A percentile compares a stretch with the other conserved stretches of the same genome.
These are phyloP conservation scores for Eriosoma lanigerum DNA, from an alignment of 1,140 invertebrate genomes.

Conservation along the genomic window DNA sequence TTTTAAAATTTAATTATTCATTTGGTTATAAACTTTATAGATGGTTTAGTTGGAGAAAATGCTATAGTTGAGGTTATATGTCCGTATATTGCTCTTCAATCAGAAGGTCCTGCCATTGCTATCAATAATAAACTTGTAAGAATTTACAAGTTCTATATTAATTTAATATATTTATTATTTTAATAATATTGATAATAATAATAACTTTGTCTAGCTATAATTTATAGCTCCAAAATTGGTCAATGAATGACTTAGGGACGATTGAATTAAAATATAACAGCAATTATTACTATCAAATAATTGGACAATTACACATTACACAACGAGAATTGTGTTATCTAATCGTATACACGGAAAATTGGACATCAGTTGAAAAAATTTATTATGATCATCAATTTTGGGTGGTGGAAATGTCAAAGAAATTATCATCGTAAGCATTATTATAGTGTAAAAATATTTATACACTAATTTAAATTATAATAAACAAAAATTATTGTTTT, in stretches of 20 bases:
- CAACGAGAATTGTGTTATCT: background rate
- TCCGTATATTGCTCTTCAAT: background rate
- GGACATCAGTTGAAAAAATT: too few species aligned
- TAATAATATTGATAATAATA: too few species aligned
- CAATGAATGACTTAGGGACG: background rate
- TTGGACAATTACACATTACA: background rate
- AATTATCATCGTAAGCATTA: background rate
- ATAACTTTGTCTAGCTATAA: too few species aligned
- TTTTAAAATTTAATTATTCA: background rate
- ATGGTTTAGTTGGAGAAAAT: background rate
- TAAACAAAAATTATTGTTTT: too few species aligned
- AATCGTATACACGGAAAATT: too few species aligned
- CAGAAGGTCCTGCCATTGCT: background rate
- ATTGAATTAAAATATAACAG: background rate
- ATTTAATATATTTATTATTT: too few species aligned
- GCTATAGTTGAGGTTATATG: background rate
- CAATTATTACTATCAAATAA: conserved; percentile 16
- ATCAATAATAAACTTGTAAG: background rate
- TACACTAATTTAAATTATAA: too few species aligned
- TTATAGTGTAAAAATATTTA: background rate
- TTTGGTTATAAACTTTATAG: background rate
- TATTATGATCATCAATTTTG: too few species aligned
- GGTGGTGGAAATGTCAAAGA: too few species aligned
- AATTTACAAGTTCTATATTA: too few species aligned
- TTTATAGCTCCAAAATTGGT: background rate